phyloP scores from a whole-genome alignment of 2,888 invertebrate genomes.

The Galerucella calmariensis region DNA sequence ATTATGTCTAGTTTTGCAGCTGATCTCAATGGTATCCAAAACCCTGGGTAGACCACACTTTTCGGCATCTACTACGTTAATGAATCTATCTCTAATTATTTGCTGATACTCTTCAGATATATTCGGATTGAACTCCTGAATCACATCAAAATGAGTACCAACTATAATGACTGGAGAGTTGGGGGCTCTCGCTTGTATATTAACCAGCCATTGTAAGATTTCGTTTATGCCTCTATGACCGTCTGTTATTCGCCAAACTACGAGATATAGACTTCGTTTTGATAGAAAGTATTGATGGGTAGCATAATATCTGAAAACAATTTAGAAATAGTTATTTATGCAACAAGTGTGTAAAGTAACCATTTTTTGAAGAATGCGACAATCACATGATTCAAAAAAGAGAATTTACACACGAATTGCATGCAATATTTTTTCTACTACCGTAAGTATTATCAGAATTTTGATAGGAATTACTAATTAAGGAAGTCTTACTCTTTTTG shows the following conservation, averaged over 20 bases:
- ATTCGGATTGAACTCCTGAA: conserved; percentile 71
- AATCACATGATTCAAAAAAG: too few species aligned
- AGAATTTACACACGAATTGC: too few species aligned
- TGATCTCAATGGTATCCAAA: conserved; percentile 91
- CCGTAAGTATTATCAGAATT: too few species aligned
- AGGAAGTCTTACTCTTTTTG: conserved; percentile 80
- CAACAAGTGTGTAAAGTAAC: background rate
- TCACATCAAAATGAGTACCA: conserved; percentile 94
- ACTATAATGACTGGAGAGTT: conserved; percentile 96
- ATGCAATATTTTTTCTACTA: too few species aligned
- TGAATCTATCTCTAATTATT: conserved; percentile 86
- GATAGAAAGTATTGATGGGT: conserved; percentile 99
- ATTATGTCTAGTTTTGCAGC: conserved; percentile 89
- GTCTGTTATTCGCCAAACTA: conserved; percentile 94
- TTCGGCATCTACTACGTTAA: conserved; percentile 94
- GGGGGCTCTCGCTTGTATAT: conserved; percentile 92
- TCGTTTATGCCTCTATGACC: conserved; percentile 90
- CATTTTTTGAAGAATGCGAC: background rate
- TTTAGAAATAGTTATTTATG: background rate
- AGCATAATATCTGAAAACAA: conserved; percentile 81
- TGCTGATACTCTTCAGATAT: conserved; percentile 87
- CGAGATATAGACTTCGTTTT: conserved; percentile 92
- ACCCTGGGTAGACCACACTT: conserved; percentile 95
- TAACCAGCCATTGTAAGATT: conserved; percentile 95
- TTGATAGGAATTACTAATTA: too few species aligned